These are phyloP conservation scores for Trichonephila clavipes DNA, from an alignment of 1,140 invertebrate species.

Conservation along the genomic window DNA sequence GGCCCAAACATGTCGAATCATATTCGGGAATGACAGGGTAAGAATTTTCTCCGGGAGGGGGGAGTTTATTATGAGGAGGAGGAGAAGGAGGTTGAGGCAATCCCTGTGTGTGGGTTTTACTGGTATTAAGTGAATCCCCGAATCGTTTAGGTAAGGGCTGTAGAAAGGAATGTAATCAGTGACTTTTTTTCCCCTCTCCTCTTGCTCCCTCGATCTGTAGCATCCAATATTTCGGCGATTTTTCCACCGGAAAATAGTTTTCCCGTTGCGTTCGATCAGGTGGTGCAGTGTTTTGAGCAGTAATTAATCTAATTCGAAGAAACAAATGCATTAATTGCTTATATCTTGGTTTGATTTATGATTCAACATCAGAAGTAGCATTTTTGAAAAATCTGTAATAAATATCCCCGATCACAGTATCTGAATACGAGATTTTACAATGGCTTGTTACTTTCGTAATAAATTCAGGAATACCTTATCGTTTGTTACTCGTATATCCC, in stretches of 20 bases:
- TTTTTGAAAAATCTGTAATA: too few relatives aligned
- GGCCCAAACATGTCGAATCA: conserved; percentile 61
- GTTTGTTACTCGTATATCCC: too few relatives aligned
- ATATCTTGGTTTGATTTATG: too few relatives aligned
- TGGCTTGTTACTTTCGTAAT: too few relatives aligned
- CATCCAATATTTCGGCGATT: neutral
- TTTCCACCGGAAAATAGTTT: neutral
- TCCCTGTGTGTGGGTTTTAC: conserved; percentile 52
- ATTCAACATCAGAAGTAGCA: too few relatives aligned
- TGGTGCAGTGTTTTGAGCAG: neutral
- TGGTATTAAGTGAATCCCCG: conserved; percentile 57
- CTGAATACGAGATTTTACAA: too few relatives aligned
- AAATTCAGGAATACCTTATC: too few relatives aligned
- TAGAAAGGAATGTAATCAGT: conserved; percentile 30
- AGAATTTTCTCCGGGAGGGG: conserved; percentile 51
- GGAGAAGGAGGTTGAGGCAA: neutral
- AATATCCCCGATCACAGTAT: too few relatives aligned
- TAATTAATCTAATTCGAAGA: too few relatives aligned
- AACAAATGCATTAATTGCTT: too few relatives aligned
- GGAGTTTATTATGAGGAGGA: conserved; percentile 41
- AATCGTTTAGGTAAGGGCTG: conserved; percentile 59
- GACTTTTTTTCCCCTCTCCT: neutral
- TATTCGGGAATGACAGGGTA: conserved; percentile 60
- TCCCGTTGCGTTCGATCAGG: neutral
- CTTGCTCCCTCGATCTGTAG: neutral